Conservation (phyloP, 2,888 invertebrate species). For the Priocnemis perturbator region DNA sequence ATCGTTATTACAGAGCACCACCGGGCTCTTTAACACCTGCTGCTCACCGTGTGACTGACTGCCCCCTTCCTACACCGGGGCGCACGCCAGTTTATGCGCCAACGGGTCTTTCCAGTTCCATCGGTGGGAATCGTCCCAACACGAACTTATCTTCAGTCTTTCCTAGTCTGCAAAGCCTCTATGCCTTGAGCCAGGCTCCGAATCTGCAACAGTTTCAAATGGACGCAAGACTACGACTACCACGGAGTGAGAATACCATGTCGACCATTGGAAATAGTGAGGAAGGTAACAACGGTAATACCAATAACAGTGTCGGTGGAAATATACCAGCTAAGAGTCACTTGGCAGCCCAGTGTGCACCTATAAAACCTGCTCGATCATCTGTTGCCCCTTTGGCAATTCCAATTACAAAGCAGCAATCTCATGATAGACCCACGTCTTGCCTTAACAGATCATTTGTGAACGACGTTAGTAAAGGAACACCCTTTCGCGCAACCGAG, state of each 20-base stretch:
- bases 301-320: constrained; percentile 16
- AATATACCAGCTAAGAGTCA: constrained; percentile 56
- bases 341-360: constrained; percentile 67
- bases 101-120: constrained; percentile 48
- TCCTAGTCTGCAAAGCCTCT: constrained; percentile 62
- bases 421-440: constrained; percentile 32
- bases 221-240: constrained; percentile 50
- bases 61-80: constrained; percentile 45
- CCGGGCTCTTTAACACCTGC: constrained; percentile 69
- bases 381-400: constrained; percentile 62
- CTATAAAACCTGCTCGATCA: constrained; percentile 63
- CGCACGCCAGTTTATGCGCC: constrained; percentile 66
- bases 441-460: constrained; percentile 9
- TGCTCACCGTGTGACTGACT: constrained; percentile 61
- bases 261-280: constrained; percentile 4
- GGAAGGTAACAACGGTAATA: not conserved
- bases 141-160: constrained; percentile 58
- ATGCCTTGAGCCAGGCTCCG: constrained; percentile 57
- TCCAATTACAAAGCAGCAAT: constrained; percentile 60
- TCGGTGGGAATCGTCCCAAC: constrained; percentile 32
- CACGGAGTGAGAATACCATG: constrained; percentile 22
- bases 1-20: constrained; percentile 65
- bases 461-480: constrained; percentile 29
- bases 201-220: constrained; percentile 64
- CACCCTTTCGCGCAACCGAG: constrained; percentile 33